These are phyloP conservation scores for Philantomba maxwellii DNA, from an alignment of 2,113 vertebrate species.

Conservation along the genomic window DNA sequence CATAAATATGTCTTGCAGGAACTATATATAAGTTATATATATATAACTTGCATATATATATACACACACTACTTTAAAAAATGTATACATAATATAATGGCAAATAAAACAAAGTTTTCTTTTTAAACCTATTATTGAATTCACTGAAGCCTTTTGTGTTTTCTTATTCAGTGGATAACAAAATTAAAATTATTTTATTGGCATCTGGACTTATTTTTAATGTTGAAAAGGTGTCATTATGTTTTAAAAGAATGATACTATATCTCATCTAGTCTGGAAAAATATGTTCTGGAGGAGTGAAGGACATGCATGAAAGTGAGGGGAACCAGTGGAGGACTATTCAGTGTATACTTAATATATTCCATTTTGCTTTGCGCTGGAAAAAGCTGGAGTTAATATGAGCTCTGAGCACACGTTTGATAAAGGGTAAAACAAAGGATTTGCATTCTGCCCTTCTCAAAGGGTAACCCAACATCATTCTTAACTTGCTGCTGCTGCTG, in stretches of 20 bases:
- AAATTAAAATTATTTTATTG: not conserved
- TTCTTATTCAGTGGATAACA: not conserved
- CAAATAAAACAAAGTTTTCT: not conserved
- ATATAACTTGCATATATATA: not conserved
- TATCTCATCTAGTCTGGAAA: not conserved
- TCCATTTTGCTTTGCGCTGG: not conserved
- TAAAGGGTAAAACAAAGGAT: not conserved
- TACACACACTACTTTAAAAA: not conserved
- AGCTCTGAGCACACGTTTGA: not conserved
- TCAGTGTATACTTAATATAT: too few species aligned
- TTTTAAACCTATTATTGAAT: not conserved
- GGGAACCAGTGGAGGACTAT: too few species aligned
- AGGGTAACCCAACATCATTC: not conserved
- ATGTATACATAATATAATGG: not conserved
- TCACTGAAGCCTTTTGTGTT: not conserved
- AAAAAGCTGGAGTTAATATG: not conserved
- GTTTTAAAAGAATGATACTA: not conserved
- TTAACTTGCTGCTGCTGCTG: not conserved
- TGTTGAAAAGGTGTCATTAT: not conserved
- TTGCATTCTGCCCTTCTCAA: not conserved
- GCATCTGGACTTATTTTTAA: not conserved
- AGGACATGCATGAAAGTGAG: not conserved
- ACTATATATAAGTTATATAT: not conserved
- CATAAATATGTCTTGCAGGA: not conserved
- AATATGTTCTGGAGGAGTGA: not conserved